A percentile compares a stretch with the other conserved stretches of the same genome.
phyloP scores from a whole-genome alignment of 1,140 invertebrate species.

The Drosophila novamexicana region DNA sequence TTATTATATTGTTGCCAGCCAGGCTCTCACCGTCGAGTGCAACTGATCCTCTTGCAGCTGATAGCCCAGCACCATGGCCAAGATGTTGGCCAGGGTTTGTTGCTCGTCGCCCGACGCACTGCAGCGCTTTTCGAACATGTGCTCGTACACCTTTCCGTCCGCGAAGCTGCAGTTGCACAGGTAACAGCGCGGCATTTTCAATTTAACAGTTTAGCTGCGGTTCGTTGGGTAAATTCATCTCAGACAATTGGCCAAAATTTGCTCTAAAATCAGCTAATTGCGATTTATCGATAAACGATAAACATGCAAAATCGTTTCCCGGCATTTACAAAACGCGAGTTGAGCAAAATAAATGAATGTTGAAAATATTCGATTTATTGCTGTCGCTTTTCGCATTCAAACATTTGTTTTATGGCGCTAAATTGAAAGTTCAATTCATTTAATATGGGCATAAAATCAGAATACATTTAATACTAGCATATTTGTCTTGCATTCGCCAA shows the following conservation, averaged over 20 bases:
- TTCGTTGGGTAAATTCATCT: neutral
- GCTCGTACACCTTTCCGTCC: slow-evolving; percentile 29
- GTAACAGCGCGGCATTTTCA: slow-evolving; percentile 11
- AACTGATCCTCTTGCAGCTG: slow-evolving; percentile 10
- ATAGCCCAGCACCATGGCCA: slow-evolving; percentile 11
- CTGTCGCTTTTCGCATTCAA: too few relatives aligned
- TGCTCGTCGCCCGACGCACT: slow-evolving; percentile 15
- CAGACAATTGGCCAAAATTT: neutral
- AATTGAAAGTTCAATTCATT: too few relatives aligned
- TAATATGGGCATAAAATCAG: too few relatives aligned
- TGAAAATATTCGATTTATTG: too few relatives aligned
- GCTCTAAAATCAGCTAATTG: neutral
- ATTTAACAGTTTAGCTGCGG: neutral
- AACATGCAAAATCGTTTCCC: neutral
- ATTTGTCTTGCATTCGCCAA: too few relatives aligned
- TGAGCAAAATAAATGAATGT: neutral
- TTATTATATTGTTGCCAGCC: neutral
- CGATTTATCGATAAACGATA: neutral
- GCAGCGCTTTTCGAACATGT: slow-evolving; percentile 32
- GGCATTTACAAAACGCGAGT: neutral
- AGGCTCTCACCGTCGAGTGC: slow-evolving; percentile 26
- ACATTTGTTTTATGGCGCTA: too few relatives aligned
- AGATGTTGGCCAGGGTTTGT: slow-evolving; percentile 14
- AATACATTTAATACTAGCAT: too few relatives aligned
- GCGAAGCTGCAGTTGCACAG: slow-evolving; percentile 27